phyloP scores from a whole-genome alignment of 2,113 vertebrate genomes.

The Myxocyprinus asiaticus region DNA sequence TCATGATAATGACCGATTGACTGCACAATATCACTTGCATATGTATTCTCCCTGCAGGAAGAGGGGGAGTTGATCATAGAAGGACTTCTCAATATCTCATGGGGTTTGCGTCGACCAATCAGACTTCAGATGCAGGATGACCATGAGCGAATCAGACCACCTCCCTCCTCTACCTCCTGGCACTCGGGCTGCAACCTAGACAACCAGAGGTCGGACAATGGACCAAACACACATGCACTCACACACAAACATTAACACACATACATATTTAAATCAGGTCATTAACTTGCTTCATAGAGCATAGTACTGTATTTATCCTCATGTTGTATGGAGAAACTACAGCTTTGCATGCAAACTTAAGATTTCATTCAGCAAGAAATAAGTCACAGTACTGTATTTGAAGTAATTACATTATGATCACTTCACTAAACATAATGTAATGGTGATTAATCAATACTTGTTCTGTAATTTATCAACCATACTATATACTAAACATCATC shows the following conservation, averaged over 20 bases:
- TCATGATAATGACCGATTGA: no score
- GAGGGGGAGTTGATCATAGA: slow-evolving; percentile 93
- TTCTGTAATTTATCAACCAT: no score
- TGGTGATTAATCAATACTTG: no score
- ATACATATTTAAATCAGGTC: slow-evolving; percentile 17
- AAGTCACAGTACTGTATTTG: no score
- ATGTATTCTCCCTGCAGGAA: slow-evolving; percentile 76
- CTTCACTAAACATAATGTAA: no score
- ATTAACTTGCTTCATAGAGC: no score
- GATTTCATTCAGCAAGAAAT: no score
- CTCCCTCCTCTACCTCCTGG: slow-evolving; percentile 96
- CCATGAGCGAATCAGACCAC: slow-evolving; percentile 88
- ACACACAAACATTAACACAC: background rate
- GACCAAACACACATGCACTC: background rate
- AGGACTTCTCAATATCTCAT: slow-evolving; percentile 95
- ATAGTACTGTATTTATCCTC: no score
- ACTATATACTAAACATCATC: no score
- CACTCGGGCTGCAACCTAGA: slow-evolving; percentile 95
- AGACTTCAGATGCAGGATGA: slow-evolving; percentile 98
- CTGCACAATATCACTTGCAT: background rate
- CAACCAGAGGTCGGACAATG: slow-evolving; percentile 82
- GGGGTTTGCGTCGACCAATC: slow-evolving; percentile 94
- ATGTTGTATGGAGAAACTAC: no score
- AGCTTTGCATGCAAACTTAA: no score
- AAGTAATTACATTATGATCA: no score